Conservation (phyloP, 1,140 invertebrate genomes). For the Oscheius sp. region DNA sequence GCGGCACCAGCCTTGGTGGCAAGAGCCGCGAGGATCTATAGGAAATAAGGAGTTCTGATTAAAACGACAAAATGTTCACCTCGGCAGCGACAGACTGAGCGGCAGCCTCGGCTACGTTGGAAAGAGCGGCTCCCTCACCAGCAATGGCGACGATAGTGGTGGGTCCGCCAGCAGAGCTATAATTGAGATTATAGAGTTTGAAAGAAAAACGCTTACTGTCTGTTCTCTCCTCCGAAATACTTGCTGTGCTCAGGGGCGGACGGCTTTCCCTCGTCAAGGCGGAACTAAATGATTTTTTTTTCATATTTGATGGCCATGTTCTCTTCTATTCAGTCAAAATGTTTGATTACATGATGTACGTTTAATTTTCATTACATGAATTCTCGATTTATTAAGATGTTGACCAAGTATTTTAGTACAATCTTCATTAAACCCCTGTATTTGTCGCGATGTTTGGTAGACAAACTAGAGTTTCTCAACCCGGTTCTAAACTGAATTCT, state of each 20-base stretch:
- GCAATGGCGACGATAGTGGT: slow-evolving; percentile 44
- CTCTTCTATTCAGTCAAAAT: background rate
- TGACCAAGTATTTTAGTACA: too few species aligned
- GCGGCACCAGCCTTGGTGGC: slow-evolving; percentile 36
- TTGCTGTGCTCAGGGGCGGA: slow-evolving; percentile 32
- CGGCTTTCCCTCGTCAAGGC: slow-evolving; percentile 37
- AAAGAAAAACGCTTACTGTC: slow-evolving; percentile 19
- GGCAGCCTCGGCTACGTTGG: slow-evolving; percentile 50
- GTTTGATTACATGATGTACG: background rate
- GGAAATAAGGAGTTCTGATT: slow-evolving; percentile 22
- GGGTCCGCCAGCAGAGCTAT: slow-evolving; percentile 1
- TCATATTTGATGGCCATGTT: background rate
- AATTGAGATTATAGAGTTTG: background rate
- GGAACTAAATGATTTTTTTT: slow-evolving; percentile 23
- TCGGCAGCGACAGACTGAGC: slow-evolving; percentile 48
- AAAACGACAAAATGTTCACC: background rate
- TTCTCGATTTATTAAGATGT: too few species aligned
- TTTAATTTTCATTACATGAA: too few species aligned
- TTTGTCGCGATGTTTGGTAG: too few species aligned
- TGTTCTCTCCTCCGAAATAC: slow-evolving; percentile 53
- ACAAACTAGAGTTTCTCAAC: too few species aligned
- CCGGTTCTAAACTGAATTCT: too few species aligned
- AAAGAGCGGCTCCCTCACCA: slow-evolving; percentile 50
- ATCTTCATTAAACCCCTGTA: too few species aligned
- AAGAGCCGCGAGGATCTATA: slow-evolving; percentile 19